Evolutionary conservation across 2,113 vertebrate genomes (phyloP).

Genomic region (Percina caprodes): DNA sequence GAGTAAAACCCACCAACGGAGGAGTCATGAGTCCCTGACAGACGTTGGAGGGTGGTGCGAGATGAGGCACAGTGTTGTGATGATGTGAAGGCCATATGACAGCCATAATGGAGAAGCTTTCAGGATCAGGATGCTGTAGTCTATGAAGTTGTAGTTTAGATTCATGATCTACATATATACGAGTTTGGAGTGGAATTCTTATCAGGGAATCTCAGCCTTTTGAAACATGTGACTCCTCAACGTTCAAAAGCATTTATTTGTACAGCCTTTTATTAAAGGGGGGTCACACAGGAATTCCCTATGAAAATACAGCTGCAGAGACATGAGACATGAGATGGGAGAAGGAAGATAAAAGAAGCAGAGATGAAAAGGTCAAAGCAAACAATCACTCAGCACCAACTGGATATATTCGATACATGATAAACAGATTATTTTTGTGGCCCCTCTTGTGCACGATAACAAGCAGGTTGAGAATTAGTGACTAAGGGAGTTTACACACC

Average conservation of each 20-base stretch:
- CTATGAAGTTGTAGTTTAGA: background rate
- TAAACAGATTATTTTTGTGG: background rate
- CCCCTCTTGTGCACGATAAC: background rate
- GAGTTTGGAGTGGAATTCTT: background rate
- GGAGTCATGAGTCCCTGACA: conserved; percentile 15
- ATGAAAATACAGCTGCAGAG: background rate
- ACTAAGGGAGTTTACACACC: too few relatives aligned
- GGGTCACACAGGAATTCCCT: conserved; percentile 14
- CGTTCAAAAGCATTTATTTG: background rate
- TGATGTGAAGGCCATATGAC: background rate
- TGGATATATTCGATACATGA: background rate
- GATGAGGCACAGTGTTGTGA: background rate
- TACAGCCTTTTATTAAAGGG: background rate
- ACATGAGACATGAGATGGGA: conserved; percentile 10
- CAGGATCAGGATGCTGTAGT: background rate
- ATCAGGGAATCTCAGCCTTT: background rate
- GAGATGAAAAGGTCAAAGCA: conserved; percentile 18
- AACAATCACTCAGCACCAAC: conserved; percentile 6
- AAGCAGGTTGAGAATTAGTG: too few relatives aligned
- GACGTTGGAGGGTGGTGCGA: conserved; percentile 2
- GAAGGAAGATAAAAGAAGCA: background rate
- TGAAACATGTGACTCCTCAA: background rate
- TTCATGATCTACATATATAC: background rate
- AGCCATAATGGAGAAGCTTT: background rate
- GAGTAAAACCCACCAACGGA: conserved; percentile 36